phyloP scores from a whole-genome alignment of 2,113 vertebrate genomes.

The Cervus canadensis region DNA sequence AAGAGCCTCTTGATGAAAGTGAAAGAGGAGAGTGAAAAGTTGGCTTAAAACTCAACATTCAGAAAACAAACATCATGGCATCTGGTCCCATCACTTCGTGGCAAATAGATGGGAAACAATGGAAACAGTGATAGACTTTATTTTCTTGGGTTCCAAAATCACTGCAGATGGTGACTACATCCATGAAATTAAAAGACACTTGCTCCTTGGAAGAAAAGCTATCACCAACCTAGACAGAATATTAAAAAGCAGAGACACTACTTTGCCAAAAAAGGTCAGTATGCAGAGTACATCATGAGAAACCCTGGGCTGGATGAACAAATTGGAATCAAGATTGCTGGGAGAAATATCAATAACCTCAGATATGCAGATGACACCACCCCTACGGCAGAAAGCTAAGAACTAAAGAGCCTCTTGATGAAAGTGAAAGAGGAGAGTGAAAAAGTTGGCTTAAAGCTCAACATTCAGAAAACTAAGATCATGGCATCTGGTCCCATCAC shows the following conservation, averaged over 20 bases:
- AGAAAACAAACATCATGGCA: not conserved
- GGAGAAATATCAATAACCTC: not conserved
- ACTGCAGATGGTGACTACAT: not conserved
- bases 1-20: not conserved
- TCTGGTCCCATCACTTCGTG: not conserved
- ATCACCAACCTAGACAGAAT: not conserved
- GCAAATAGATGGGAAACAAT: not conserved
- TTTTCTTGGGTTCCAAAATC: not conserved
- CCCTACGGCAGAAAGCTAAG: not conserved
- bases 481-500: not conserved
- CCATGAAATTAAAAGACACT: not conserved
- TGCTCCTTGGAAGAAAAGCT: not conserved
- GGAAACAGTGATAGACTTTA: not conserved
- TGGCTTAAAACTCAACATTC: not conserved
- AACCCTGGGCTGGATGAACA: too few relatives aligned
- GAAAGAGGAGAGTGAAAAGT: not conserved
- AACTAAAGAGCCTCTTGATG: not conserved
- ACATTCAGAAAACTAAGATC: not conserved
- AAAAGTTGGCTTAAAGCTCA: not conserved
- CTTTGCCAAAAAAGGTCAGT: too few relatives aligned
- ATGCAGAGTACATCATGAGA: too few relatives aligned
- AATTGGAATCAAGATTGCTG: not conserved
- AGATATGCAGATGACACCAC: not conserved
- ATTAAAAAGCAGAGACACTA: not conserved
- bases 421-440: not conserved